Evolutionary conservation across 2,888 invertebrate species (phyloP).

Genomic region (Callyntrura guangdongensis): DNA sequence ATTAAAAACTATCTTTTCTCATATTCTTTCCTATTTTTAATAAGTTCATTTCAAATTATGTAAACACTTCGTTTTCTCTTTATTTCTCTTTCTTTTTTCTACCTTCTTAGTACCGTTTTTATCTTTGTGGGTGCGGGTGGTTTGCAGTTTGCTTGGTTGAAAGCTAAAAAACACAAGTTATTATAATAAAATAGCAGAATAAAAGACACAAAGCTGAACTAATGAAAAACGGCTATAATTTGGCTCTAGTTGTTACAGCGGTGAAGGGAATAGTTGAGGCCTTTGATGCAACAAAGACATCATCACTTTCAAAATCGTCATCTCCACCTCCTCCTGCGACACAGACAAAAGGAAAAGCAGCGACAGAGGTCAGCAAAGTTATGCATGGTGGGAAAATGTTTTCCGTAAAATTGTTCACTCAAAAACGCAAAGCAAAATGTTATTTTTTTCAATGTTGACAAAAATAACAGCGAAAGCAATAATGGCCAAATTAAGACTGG

Average conservation of each 20-base stretch:
- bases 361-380: constrained; percentile 62
- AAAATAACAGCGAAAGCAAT: not conserved
- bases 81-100: constrained; percentile 13
- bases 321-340: constrained; percentile 56
- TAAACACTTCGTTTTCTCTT: constrained; percentile 20
- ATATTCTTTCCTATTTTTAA: not conserved
- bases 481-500: constrained; percentile 65
- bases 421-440: not conserved
- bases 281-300: constrained; percentile 87
- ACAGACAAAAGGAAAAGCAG: constrained; percentile 55
- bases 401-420: not conserved
- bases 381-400: not conserved
- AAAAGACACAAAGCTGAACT: constrained; percentile 47
- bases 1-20: not conserved
- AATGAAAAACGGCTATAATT: constrained; percentile 77
- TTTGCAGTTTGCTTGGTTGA: constrained; percentile 55
- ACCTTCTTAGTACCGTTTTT: not conserved
- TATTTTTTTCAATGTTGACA: not conserved
- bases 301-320: constrained; percentile 57
- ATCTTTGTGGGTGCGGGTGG: constrained; percentile 36
- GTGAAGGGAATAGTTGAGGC: constrained; percentile 93
- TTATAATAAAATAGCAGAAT: constrained; percentile 29
- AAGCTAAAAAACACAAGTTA: constrained; percentile 26
- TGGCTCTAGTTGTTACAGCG: constrained; percentile 90
- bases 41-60: not conserved